These are phyloP conservation scores for Apocrypta bakeri DNA, from an alignment of 1,140 invertebrate genomes.

Conservation along the genomic window DNA sequence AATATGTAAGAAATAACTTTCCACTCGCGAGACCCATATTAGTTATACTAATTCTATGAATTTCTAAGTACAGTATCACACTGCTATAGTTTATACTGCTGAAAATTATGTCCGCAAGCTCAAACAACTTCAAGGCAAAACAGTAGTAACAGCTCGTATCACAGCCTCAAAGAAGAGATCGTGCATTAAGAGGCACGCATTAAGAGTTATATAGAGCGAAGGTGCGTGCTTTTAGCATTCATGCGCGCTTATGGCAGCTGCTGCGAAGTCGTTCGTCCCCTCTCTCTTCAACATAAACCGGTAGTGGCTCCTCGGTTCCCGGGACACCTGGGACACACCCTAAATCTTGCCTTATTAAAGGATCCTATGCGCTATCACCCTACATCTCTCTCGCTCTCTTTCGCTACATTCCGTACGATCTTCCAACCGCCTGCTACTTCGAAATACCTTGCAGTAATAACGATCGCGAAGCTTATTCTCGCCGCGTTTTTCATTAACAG, in stretches of 20 bases:
- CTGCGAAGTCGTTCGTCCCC: not conserved
- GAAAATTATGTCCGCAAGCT: not conserved
- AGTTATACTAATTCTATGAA: no score
- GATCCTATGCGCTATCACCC: not conserved
- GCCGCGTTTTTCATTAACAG: not conserved
- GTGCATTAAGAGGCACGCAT: conserved; percentile 3
- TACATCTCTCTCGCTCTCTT: conserved; percentile 5
- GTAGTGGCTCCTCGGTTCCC: not conserved
- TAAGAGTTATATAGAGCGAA: conserved; percentile 8
- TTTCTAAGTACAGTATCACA: no score
- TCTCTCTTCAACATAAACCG: not conserved
- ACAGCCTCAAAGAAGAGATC: not conserved
- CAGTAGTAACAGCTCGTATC: not conserved
- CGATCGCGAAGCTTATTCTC: not conserved
- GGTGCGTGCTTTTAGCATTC: not conserved
- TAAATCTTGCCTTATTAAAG: conserved; percentile 61
- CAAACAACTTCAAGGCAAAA: not conserved
- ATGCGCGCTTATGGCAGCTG: not conserved
- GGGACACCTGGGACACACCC: conserved; percentile 57
- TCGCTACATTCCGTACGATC: not conserved
- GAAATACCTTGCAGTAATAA: conserved; percentile 24
- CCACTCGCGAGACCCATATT: no score
- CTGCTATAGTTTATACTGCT: no score
- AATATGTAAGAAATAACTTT: no score
- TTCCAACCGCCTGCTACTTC: not conserved